A percentile compares a stretch with the other conserved stretches of the same genome.
Conservation (phyloP, 2,113 vertebrate species). For the Phalacrocorax carbo region DNA sequence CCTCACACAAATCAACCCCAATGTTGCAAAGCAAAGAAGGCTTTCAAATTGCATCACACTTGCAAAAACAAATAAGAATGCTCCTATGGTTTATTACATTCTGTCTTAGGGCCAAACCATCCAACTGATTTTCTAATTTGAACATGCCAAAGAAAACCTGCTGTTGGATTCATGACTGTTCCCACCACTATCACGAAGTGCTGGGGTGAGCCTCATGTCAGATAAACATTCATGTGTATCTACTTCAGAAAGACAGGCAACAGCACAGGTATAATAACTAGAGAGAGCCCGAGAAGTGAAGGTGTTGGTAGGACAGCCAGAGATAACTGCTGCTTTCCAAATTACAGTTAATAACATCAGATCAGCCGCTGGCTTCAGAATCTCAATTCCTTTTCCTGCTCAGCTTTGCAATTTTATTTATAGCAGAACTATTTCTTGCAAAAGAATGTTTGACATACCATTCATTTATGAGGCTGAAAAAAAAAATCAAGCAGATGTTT, state of each 20-base stretch:
- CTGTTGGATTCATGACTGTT: neutral
- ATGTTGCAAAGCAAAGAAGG: neutral
- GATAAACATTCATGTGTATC: neutral
- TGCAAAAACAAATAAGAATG: constrained; percentile 20
- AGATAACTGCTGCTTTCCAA: neutral
- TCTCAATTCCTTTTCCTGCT: constrained; percentile 26
- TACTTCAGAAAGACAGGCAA: neutral
- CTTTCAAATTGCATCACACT: neutral
- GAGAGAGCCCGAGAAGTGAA: neutral
- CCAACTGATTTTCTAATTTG: neutral
- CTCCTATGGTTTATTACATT: neutral
- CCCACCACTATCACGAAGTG: neutral
- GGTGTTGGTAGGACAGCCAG: neutral
- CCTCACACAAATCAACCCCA: neutral
- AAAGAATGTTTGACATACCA: constrained; percentile 69
- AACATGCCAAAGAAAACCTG: neutral
- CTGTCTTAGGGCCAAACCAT: neutral
- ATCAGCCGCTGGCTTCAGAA: neutral
- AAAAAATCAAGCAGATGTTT: constrained; percentile 31
- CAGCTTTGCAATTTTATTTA: constrained; percentile 65
- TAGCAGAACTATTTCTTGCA: constrained; percentile 67
- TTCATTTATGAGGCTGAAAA: constrained; percentile 39
- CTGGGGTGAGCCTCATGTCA: neutral
- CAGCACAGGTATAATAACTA: neutral
- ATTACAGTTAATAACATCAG: neutral